Percentiles rank a stretch among this genome's conserved stretches.
phyloP scores from a whole-genome alignment of 2,113 vertebrate genomes.

The pig (Sus scrofa) region T2T-Sscrofa CM000817.6:75335001-75335500 shows the following conservation, averaged over 20 bases:
- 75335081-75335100: neutral
- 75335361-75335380: rapidly evolving
- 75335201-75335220: neutral
- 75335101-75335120: neutral
- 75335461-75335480: rapidly evolving
- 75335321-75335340: slow-evolving; percentile 87
- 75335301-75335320: slow-evolving; percentile 85
- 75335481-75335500: neutral
- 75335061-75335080: rapidly evolving
- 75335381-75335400: neutral
- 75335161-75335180: neutral
- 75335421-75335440: rapidly evolving
- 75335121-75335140: neutral
- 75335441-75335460: neutral
- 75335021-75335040: neutral
- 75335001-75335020: rapidly evolving
- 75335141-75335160: neutral
- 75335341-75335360: neutral
- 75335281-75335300: slow-evolving; percentile 88
- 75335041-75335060: neutral
- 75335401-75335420: rapidly evolving
- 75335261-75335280: slow-evolving; percentile 93
- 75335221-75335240: neutral
- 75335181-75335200: rapidly evolving
- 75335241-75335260: slow-evolving; percentile 70